These are phyloP conservation scores for Siphonodentalium dalli DNA, from an alignment of 2,888 invertebrate genomes.

Conservation along the genomic window DNA sequence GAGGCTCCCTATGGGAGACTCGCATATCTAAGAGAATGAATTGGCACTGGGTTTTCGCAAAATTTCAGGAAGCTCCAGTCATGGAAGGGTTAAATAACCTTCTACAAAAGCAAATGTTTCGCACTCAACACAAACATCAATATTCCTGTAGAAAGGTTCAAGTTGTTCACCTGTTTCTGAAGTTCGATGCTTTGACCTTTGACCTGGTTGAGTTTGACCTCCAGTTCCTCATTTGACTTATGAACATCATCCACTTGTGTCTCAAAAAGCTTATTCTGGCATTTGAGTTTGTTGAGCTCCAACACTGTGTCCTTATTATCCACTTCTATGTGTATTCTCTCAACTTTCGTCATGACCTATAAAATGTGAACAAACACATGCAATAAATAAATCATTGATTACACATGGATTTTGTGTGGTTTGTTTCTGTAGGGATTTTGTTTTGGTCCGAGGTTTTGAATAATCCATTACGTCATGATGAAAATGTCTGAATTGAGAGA, in stretches of 20 bases:
- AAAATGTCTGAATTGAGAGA: no score
- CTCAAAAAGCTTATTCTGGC: conserved; percentile 5
- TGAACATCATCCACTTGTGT: conserved; percentile 11
- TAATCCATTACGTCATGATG: no score
- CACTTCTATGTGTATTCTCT: conserved; percentile 40
- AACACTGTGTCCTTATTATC: conserved; percentile 39
- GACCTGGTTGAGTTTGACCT: conserved; percentile 23
- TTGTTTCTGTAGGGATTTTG: no score
- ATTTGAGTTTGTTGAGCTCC: conserved; percentile 9
- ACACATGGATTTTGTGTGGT: background rate
- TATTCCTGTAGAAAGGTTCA: background rate
- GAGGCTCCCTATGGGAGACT: no score
- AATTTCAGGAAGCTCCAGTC: no score
- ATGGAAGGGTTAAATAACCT: no score
- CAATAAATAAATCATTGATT: background rate
- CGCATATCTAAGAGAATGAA: no score
- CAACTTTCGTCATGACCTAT: conserved; percentile 47
- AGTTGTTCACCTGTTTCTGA: conserved; percentile 26
- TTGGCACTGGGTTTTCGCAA: no score
- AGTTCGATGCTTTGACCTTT: conserved; percentile 24
- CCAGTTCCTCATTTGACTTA: conserved; percentile 18
- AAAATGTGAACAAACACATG: background rate
- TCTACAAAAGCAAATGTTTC: no score
- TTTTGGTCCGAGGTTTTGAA: no score
- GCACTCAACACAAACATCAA: no score